These are phyloP conservation scores for Ophioninae sp. DNA, from an alignment of 2,888 invertebrate genomes.

Conservation along the genomic window DNA sequence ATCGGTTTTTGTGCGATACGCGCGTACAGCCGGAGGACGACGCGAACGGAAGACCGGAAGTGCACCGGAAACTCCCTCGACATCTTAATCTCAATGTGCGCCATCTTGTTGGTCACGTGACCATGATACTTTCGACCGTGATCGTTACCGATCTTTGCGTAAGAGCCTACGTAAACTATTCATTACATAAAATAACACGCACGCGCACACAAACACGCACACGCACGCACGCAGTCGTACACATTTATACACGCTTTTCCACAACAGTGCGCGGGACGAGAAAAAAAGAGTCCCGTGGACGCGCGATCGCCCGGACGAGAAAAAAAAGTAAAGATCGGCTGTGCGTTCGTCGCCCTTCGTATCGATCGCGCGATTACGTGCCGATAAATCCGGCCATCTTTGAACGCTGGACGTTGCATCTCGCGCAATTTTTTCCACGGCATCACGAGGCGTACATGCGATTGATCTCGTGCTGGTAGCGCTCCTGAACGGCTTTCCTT, in stretches of 20 bases:
- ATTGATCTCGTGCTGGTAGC: conserved; percentile 95
- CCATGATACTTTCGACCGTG: conserved; percentile 53
- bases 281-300: not conserved
- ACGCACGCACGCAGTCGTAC: not conserved
- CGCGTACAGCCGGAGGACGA: not conserved
- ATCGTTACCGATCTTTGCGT: conserved; percentile 25
- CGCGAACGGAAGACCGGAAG: not conserved
- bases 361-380: not conserved
- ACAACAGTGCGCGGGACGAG: conserved; percentile 5
- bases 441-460: conserved; percentile 96
- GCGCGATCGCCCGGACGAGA: not conserved
- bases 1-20: not conserved
- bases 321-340: not conserved
- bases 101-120: conserved; percentile 35
- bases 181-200: conserved; percentile 33
- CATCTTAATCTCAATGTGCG: conserved; percentile 29
- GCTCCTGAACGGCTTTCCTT: conserved; percentile 96
- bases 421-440: conserved; percentile 63
- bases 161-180: conserved; percentile 33
- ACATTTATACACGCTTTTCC: conserved; percentile 2
- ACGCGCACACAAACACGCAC: conserved; percentile 4
- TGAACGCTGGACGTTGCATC: conserved; percentile 47
- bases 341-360: not conserved
- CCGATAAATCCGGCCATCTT: not conserved
- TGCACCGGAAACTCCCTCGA: not conserved